A percentile compares a stretch with the other conserved stretches of the same genome.
phyloP scores from a whole-genome alignment of 2,888 invertebrate genomes.

The Ochropleura plecta region DNA sequence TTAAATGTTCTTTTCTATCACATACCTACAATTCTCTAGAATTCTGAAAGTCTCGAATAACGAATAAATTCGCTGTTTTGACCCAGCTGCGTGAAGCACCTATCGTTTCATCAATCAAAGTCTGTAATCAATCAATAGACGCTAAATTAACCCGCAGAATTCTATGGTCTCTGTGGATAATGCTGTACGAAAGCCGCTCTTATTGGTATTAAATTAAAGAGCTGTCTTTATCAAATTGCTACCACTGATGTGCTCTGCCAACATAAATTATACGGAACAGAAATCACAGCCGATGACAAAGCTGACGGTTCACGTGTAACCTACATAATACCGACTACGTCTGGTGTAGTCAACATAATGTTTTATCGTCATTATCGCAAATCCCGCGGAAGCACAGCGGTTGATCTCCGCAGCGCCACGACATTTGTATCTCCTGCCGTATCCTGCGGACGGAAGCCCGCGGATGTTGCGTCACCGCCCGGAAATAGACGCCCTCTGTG shows the following conservation, averaged over 20 bases:
- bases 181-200: neutral
- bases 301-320: constrained; percentile 9
- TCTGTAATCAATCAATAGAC: neutral
- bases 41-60: neutral
- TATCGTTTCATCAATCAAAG: constrained; percentile 3
- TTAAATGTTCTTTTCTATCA: neutral
- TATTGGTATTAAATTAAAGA: neutral
- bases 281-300: neutral
- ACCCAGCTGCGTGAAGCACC: neutral
- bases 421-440: constrained; percentile 83
- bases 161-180: neutral
- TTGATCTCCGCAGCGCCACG: constrained; percentile 79
- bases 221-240: neutral
- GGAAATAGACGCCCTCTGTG: constrained; percentile 89
- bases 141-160: neutral
- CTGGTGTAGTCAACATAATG: constrained; percentile 38
- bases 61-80: neutral
- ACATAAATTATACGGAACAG: neutral
- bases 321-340: constrained; percentile 37
- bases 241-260: neutral
- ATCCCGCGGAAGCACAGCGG: constrained; percentile 81
- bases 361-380: constrained; percentile 71
- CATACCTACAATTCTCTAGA: neutral
- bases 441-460: constrained; percentile 87
- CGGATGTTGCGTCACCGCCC: constrained; percentile 88